Conservation (phyloP, 2,888 invertebrate genomes). For the Osedax fenrisi region DNA sequence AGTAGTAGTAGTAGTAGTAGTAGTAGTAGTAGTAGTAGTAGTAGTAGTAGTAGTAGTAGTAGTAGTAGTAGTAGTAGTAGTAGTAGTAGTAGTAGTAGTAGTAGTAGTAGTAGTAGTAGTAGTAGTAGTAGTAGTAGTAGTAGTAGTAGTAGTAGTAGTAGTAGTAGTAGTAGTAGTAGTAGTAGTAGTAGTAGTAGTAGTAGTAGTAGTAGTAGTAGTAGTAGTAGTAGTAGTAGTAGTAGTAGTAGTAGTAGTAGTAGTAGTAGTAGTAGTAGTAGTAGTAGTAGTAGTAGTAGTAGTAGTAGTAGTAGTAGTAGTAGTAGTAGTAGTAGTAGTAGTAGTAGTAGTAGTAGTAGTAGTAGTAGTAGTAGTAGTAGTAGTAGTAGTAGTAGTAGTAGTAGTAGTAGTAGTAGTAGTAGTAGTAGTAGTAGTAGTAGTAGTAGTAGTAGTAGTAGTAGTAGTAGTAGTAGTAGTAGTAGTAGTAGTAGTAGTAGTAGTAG, state of each 20-base stretch:
- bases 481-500: not conserved
- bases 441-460: not conserved
- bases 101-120: not conserved
- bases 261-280: not conserved
- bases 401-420: not conserved
- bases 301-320: not conserved
- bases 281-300: not conserved
- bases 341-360: not conserved
- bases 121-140: not conserved
- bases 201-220: not conserved
- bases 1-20: not conserved
- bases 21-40: not conserved
- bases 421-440: not conserved
- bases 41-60: not conserved
- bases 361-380: not conserved
- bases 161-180: not conserved
- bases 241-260: not conserved
- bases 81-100: not conserved
- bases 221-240: not conserved
- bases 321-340: not conserved
- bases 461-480: not conserved
- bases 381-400: not conserved
- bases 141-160: not conserved
- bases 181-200: not conserved
- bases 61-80: not conserved